Evolutionary conservation across 2,888 invertebrate genomes (phyloP), one percentile per base, ranked within the genome.

Genomic region (Drosophila quinaria): DNA sequence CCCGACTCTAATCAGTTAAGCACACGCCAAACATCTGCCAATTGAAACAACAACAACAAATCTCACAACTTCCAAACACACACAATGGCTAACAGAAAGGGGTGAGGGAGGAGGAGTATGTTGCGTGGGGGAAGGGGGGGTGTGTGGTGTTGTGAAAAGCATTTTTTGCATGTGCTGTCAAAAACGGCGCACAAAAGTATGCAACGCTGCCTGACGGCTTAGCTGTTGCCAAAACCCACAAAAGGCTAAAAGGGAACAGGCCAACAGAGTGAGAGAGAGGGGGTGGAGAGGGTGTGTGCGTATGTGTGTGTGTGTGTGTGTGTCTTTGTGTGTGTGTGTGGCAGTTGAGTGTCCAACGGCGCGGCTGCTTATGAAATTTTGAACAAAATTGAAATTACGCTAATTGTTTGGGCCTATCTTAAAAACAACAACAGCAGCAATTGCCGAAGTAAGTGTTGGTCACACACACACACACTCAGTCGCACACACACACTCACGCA

Each of bases 381-480:
- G 82, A 91, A 88, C 90, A 86, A 90, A 91, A 91, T 91, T 91
- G 87, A 91, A 91, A 91, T 91, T 91, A 91, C 89, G 89, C 91
- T 91, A 91, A 91, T 91, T 91, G 91, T 91, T 91, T 87, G 89
- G 78, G 63, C 77, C 60, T 39, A 60, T 9, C 52, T 31, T 46
- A 69, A 61, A 17, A 39, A 39, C 49, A 44, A 41, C 35, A 64
- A 44, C 41, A 47, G 31, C 44, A 44, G 22, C 44, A 44, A 22
- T 44, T 52, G 41, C 44, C 35, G 52, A 59, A 71, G 71, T 50
- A 71, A 71, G 52, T 58, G 64, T 54, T 71, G 31, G 47, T 11
- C 33, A 22, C 56, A 19, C 47, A 58, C 68, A 39, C 73, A 49
- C 56, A 50, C 56, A 41, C 25, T 29, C 29, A 10, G n/a, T n/a